Evolutionary conservation across 1,140 invertebrate species (phyloP).

Genomic region (Drosophila nikananu): DNA sequence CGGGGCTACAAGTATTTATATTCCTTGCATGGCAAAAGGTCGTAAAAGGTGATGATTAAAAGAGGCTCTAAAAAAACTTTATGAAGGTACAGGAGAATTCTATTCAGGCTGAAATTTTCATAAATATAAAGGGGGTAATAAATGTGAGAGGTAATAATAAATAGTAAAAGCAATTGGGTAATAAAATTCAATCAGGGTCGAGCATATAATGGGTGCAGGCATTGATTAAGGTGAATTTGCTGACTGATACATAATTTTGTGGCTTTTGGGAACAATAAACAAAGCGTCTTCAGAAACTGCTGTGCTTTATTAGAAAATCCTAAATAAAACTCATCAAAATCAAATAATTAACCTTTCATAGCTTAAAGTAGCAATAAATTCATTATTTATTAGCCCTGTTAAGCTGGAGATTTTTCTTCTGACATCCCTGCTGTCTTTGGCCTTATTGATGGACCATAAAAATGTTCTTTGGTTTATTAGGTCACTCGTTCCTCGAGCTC

Average conservation of each 20-base stretch:
- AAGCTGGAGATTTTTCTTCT: slow-evolving; percentile 4
- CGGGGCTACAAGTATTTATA: slow-evolving; percentile 40
- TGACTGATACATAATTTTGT: background rate
- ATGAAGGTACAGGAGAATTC: slow-evolving; percentile 16
- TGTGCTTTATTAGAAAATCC: background rate
- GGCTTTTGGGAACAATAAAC: background rate
- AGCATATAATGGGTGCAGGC: background rate
- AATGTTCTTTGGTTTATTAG: slow-evolving; percentile 12
- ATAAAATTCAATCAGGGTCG: slow-evolving; percentile 16
- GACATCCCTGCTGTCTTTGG: background rate
- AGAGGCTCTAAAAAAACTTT: slow-evolving; percentile 27
- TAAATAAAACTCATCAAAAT: no score
- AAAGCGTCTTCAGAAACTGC: rapidly evolving
- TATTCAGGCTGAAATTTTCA: slow-evolving; percentile 16
- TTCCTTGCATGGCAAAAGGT: slow-evolving; percentile 44
- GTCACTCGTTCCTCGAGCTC: background rate
- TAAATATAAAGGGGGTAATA: slow-evolving; percentile 23
- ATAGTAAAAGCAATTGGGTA: slow-evolving; percentile 21
- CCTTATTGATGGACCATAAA: slow-evolving; percentile 11
- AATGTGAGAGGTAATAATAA: slow-evolving; percentile 19
- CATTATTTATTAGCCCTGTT: slow-evolving; percentile 3
- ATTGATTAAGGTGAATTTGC: slow-evolving; percentile 10
- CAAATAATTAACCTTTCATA: slow-evolving; percentile 1
- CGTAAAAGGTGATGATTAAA: slow-evolving; percentile 51
- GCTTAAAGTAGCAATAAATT: background rate